phyloP scores from a whole-genome alignment of 2,888 invertebrate species.

The Muscina levida region DNA sequence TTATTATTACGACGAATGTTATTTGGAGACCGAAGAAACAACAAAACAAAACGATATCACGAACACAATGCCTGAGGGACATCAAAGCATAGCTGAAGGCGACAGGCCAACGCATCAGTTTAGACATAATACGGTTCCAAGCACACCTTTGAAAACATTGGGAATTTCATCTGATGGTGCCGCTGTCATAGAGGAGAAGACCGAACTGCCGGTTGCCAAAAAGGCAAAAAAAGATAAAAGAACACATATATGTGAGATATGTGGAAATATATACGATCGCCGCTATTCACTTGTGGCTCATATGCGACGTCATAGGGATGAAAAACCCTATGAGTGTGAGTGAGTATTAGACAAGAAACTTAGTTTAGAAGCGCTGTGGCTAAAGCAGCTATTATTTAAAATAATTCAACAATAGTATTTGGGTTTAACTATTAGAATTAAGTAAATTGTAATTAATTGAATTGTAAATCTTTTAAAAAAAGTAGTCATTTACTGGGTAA shows the following conservation, averaged over 20 bases:
- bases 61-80: background rate
- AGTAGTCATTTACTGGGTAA: no score
- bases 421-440: no score
- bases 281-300: conserved; percentile 78
- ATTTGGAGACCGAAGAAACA: conserved; percentile 25
- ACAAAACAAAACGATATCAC: background rate
- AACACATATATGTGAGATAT: conserved; percentile 76
- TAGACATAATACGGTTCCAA: background rate
- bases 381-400: no score
- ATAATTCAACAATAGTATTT: no score
- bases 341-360: conserved; percentile 67
- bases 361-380: background rate
- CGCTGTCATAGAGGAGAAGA: conserved; percentile 63
- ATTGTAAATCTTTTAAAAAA: no score
- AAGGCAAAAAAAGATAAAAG: conserved; percentile 66
- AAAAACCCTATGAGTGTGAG: conserved; percentile 78
- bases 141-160: conserved; percentile 66
- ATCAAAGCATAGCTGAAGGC: background rate
- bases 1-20: conserved; percentile 26
- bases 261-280: conserved; percentile 78
- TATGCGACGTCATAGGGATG: conserved; percentile 78
- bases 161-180: conserved; percentile 70
- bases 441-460: no score
- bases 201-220: background rate
- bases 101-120: background rate